These are phyloP conservation scores for Troilus luridus DNA, from an alignment of 2,888 invertebrate species.

Conservation along the genomic window DNA sequence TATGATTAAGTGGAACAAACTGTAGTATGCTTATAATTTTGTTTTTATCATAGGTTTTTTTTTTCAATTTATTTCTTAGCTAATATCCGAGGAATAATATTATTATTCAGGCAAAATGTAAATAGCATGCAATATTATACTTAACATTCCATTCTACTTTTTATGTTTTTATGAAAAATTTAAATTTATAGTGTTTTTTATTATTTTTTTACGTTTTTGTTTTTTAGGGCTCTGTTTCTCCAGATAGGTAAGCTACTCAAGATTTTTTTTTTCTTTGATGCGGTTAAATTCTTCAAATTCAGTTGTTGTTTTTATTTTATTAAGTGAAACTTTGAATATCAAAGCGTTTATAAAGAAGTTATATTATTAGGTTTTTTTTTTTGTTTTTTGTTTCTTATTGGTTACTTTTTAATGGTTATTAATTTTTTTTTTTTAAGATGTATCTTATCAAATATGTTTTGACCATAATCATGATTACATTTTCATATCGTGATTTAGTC, in stretches of 20 bases:
- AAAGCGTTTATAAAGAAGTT: neutral
- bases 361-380: neutral
- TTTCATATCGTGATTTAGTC: neutral
- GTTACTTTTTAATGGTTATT: neutral
- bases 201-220: constrained; percentile 29
- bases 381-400: too few relatives aligned
- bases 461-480: constrained; percentile 12
- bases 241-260: constrained; percentile 53
- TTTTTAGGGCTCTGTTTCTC: constrained; percentile 42
- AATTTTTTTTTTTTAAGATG: neutral
- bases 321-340: neutral
- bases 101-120: neutral
- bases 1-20: neutral
- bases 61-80: neutral
- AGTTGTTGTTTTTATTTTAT: neutral
- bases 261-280: constrained; percentile 34
- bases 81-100: neutral
- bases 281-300: neutral
- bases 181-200: neutral
- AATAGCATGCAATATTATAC: neutral
- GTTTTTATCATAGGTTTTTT: neutral
- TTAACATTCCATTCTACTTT: neutral
- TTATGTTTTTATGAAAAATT: neutral
- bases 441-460: neutral
- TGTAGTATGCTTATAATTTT: neutral